Evolutionary conservation across 2,113 vertebrate species (phyloP), one percentile per base, ranked within the genome.

Genomic region (Spea bombifrons): DNA sequence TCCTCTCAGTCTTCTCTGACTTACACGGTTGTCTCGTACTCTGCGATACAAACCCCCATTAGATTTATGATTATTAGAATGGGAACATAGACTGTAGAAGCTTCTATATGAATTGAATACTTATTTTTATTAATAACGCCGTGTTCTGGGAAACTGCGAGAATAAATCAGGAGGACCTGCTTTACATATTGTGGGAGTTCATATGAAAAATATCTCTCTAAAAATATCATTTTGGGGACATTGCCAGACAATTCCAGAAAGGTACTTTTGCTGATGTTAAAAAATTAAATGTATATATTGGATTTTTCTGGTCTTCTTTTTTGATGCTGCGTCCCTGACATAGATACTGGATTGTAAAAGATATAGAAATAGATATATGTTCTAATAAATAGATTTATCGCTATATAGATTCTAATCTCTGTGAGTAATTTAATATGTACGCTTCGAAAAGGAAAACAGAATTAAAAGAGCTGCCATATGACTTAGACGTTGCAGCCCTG

Each of bases 141-240:
- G 16, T 17, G 46, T 50, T 46, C 75, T 63, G 53, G 53, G 66
- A 76, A 77, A 70, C 63, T 65, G 16, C 63, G 66, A 47, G 52
- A 68, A 76, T 76, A 77, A 70, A 69, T 77, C 75, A 70, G 53
- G 0, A 5, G 67, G 63, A 68, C 16, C 50, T 63, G 17, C 45
- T 61, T 77, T 70, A 44, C 75, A 77, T 77, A 63, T 63, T 77
- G 66, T 77, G 75, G 75, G 66, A 4, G 66, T 77, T 47, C 55
- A 63, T 70, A 12, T 48, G 59, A 76, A 76, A 70, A 71, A 77
- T 65, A 77, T 57, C 75, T 50, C 17, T 69, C 46, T 71, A 48
- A 77, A 76, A 61, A 63, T 70, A 77, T 50, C 6, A 63, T 63
- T 53, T 50, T 44, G 55, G 75, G 53, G 53, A n/a, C 59, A 13